A percentile compares a stretch with the other conserved stretches of the same genome.
phyloP scores from a whole-genome alignment of 2,797 vertebrate species.

The Ctenosaura bakeri region DNA sequence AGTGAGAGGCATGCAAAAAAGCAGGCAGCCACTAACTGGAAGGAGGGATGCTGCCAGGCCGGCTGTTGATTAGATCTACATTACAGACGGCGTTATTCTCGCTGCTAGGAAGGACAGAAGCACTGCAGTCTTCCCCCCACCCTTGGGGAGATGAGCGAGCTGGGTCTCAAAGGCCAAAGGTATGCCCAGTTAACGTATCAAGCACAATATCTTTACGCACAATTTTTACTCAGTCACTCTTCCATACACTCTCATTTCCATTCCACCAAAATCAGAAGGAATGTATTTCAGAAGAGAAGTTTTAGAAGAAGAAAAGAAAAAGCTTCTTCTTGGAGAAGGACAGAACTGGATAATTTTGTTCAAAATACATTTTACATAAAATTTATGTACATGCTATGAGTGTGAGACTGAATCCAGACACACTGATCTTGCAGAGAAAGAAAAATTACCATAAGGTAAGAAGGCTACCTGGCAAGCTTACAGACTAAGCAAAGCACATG shows the following conservation, averaged over 20 bases:
- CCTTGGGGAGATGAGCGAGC: not conserved
- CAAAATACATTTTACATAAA: not conserved
- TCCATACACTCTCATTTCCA: not conserved
- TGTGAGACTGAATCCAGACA: not conserved
- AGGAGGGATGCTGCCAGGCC: slow-evolving; percentile 12
- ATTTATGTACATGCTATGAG: not conserved
- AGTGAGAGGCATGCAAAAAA: not conserved
- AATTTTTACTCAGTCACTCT: not conserved
- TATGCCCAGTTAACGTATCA: not conserved
- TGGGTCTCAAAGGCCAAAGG: not conserved
- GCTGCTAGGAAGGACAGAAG: not conserved
- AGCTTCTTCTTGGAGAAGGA: not conserved
- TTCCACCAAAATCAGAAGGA: slow-evolving; percentile 10
- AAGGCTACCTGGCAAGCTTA: not conserved
- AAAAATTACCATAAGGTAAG: not conserved
- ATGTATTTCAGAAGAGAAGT: not conserved
- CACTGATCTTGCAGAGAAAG: not conserved
- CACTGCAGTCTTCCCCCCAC: accelerated
- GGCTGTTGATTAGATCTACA: not conserved
- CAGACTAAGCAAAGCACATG: not conserved
- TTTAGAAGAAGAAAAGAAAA: not conserved
- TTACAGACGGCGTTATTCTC: not conserved
- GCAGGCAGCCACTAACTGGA: not conserved
- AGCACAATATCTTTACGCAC: not conserved
- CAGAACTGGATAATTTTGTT: not conserved